These are phyloP conservation scores for Drosophila nigrodunni DNA, from an alignment of 1,140 invertebrate species.

Conservation along the genomic window DNA sequence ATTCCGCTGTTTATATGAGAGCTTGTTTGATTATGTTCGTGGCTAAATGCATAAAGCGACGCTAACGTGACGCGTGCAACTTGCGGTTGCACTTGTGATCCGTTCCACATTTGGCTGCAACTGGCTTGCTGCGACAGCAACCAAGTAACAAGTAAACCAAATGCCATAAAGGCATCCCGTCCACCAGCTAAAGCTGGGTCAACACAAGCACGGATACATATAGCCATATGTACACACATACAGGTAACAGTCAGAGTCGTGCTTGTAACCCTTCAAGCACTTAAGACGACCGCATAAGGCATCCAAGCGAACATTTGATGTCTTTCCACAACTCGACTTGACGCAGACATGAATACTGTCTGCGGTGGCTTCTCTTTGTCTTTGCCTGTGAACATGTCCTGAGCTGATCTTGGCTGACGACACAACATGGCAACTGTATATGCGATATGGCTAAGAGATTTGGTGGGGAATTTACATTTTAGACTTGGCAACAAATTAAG, in stretches of 20 bases:
- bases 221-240: neutral
- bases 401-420: conserved; percentile 26
- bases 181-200: neutral
- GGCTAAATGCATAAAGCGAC: conserved; percentile 34
- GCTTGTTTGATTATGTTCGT: conserved; percentile 5
- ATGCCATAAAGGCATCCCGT: conserved; percentile 48
- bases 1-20: neutral
- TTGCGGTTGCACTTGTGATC: conserved; percentile 64
- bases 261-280: conserved; percentile 36
- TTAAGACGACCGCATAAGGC: conserved; percentile 61
- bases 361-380: conserved; percentile 37
- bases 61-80: conserved; percentile 51
- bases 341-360: conserved; percentile 9
- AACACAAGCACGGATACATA: conserved; percentile 19
- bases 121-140: neutral
- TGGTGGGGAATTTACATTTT: neutral
- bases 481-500: too few relatives aligned
- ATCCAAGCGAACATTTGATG: conserved; percentile 25
- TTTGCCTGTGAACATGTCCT: conserved; percentile 33
- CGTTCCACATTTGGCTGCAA: conserved; percentile 41
- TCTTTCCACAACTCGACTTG: neutral
- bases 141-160: conserved; percentile 38
- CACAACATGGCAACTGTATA: neutral
- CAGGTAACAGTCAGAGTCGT: conserved; percentile 3
- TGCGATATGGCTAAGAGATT: neutral